These are phyloP conservation scores for Andrena minutula DNA, from an alignment of 2,888 invertebrate species.

Conservation along the genomic window DNA sequence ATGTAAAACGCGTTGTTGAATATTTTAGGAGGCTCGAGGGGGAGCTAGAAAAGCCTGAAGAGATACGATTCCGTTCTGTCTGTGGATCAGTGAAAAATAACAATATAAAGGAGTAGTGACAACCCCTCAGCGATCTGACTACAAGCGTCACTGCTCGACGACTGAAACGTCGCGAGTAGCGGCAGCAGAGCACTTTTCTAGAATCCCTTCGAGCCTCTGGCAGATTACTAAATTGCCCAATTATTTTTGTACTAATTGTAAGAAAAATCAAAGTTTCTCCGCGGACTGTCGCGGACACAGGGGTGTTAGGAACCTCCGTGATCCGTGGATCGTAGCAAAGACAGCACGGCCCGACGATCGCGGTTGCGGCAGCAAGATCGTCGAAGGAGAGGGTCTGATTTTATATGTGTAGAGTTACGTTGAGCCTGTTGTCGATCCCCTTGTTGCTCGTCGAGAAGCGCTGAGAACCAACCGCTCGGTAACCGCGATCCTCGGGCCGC, in stretches of 20 bases:
- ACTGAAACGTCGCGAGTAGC: too few relatives aligned
- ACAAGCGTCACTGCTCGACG: too few relatives aligned
- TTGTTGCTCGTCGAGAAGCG: neutral
- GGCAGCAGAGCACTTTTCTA: conserved; percentile 30
- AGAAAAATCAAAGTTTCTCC: conserved; percentile 57
- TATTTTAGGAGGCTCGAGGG: conserved; percentile 73
- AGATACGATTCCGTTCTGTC: neutral
- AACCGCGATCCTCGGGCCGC: conserved; percentile 14
- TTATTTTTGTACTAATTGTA: conserved; percentile 84
- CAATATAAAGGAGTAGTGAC: too few relatives aligned
- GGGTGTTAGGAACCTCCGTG: conserved; percentile 12
- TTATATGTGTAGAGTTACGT: neutral
- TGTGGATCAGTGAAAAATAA: too few relatives aligned
- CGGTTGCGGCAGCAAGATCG: neutral
- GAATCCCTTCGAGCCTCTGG: conserved; percentile 66
- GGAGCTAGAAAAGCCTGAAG: conserved; percentile 31
- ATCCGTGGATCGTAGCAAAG: conserved; percentile 20
- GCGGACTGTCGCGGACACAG: conserved; percentile 33
- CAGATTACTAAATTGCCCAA: conserved; percentile 77
- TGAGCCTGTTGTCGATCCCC: neutral
- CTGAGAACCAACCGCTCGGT: neutral
- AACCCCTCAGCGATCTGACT: too few relatives aligned
- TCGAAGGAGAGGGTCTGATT: neutral
- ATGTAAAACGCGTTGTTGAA: conserved; percentile 75
- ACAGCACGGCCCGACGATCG: conserved; percentile 3